Conservation (phyloP, 2,797 vertebrate genomes). For the Petrocephalus schoutedeni region DNA sequence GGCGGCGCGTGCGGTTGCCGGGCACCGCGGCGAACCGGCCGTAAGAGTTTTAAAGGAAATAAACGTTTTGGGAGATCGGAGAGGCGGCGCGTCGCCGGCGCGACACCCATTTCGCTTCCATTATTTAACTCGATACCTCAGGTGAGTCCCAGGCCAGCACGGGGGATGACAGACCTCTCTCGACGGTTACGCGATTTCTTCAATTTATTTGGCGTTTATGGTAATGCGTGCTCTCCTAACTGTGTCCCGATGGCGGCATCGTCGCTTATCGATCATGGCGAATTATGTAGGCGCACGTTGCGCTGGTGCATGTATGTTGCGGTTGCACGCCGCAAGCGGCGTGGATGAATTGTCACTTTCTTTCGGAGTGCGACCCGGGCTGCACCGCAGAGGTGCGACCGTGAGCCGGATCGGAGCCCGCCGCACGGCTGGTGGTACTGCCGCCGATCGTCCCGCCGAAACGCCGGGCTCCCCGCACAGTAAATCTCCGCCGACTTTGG, state of each 20-base stretch:
- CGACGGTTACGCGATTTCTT: neutral
- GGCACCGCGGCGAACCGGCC: neutral
- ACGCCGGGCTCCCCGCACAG: neutral
- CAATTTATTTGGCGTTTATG: neutral
- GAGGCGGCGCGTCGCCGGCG: neutral
- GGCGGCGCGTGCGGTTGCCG: neutral
- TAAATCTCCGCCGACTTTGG: neutral
- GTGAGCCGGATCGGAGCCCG: neutral
- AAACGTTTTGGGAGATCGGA: neutral
- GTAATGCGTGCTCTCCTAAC: neutral
- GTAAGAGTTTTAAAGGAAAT: neutral
- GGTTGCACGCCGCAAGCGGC: neutral
- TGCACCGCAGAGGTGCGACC: neutral
- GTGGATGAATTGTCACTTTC: slow-evolving; percentile 9
- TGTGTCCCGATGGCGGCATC: neutral
- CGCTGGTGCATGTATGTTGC: neutral
- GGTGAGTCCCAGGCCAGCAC: neutral
- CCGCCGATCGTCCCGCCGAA: neutral
- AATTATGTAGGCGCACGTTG: neutral
- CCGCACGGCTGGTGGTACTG: neutral
- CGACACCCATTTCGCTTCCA: neutral
- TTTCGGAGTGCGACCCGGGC: neutral
- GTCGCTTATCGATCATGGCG: neutral
- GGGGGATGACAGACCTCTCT: neutral
- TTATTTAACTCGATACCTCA: neutral